Evolutionary conservation across 2,797 vertebrate species (phyloP).

Genomic region (Enteromius anoplus): DNA sequence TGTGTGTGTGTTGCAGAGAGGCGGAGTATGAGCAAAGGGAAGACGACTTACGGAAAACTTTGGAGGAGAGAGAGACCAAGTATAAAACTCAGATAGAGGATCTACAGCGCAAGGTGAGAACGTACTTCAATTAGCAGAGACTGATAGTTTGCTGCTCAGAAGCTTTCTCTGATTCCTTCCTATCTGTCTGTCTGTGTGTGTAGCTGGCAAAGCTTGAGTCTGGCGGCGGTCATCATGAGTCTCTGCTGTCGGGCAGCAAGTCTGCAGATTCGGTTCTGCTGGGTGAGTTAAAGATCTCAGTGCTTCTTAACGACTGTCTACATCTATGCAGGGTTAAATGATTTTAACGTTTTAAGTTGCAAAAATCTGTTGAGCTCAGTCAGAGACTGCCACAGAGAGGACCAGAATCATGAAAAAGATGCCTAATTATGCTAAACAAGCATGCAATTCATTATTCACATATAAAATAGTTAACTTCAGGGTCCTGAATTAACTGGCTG

Average conservation of each 20-base stretch:
- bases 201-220: conserved; percentile 80
- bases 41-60: conserved; percentile 80
- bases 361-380: not conserved
- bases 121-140: not conserved
- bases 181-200: conserved; percentile 30
- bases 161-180: not conserved
- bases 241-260: conserved; percentile 63
- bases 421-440: not conserved
- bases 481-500: not conserved
- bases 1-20: conserved; percentile 77
- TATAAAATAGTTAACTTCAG: not conserved
- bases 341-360: not conserved
- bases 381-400: not conserved
- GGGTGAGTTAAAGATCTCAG: conserved; percentile 57
- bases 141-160: too few species aligned
- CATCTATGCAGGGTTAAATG: not conserved
- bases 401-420: not conserved
- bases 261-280: conserved; percentile 74
- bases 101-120: conserved; percentile 81
- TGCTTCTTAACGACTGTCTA: not conserved
- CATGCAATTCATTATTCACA: not conserved
- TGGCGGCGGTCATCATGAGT: conserved; percentile 56
- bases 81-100: conserved; percentile 82
- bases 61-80: conserved; percentile 85
- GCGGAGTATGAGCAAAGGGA: conserved; percentile 89